Percentiles rank a stretch among this genome's conserved stretches.
Conservation (phyloP, 2,888 invertebrate genomes). For the Axea sp. region DNA sequence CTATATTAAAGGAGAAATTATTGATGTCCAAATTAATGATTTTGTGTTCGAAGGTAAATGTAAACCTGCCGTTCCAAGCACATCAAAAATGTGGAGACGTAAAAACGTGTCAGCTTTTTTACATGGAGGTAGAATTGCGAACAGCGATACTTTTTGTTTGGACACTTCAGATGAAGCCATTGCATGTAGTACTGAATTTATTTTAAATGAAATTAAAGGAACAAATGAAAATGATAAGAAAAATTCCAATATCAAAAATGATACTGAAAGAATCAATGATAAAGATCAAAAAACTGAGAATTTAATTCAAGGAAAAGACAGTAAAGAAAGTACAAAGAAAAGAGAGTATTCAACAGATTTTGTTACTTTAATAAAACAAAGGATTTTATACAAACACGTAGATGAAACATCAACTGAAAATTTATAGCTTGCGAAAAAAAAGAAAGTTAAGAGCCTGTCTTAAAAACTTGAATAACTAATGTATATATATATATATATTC, state of each 20-base stretch:
- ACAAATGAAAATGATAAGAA: too few relatives aligned
- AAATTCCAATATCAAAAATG: too few relatives aligned
- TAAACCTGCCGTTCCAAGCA: constrained; percentile 70
- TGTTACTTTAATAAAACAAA: constrained; percentile 69
- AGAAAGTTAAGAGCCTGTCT: too few relatives aligned
- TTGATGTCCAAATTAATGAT: constrained; percentile 67
- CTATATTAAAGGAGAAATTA: constrained; percentile 72
- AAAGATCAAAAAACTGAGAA: constrained; percentile 1
- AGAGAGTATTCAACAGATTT: constrained; percentile 61
- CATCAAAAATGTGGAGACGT: constrained; percentile 76
- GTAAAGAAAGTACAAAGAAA: background rate
- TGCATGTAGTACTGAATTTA: constrained; percentile 69
- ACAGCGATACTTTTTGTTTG: constrained; percentile 70
- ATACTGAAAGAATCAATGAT: too few relatives aligned
- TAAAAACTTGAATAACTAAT: too few relatives aligned
- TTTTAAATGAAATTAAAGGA: constrained; percentile 58
- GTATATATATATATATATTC: too few relatives aligned
- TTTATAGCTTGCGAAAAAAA: too few relatives aligned
- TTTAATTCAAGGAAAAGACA: constrained; percentile 12
- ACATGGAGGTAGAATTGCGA: constrained; percentile 72
- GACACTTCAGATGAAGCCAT: constrained; percentile 71
- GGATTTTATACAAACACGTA: constrained; percentile 60
- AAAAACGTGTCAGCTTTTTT: constrained; percentile 72
- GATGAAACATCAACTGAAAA: too few relatives aligned
- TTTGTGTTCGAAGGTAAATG: constrained; percentile 73